phyloP scores from a whole-genome alignment of 2,797 vertebrate species.

The Lepidocolaptes lacrymiger region DNA sequence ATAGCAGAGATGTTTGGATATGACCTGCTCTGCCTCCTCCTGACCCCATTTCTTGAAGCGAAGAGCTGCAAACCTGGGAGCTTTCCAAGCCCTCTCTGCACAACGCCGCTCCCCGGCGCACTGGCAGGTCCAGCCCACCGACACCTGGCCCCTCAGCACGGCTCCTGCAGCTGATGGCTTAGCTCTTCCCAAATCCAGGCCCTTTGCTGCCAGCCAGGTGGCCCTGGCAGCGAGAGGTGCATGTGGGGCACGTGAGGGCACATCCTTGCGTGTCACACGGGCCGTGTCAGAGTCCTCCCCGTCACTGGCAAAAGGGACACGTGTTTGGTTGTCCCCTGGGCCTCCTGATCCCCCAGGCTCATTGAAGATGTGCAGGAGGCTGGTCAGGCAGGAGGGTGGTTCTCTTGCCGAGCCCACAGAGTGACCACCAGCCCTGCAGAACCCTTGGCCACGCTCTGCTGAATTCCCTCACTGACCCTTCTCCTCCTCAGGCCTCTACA shows the following conservation, averaged over 20 bases:
- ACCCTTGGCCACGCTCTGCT: not conserved
- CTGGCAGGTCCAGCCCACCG: not conserved
- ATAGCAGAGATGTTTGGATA: not conserved
- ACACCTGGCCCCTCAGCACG: constrained; percentile 37
- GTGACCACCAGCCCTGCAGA: not conserved
- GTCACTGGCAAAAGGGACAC: rapidly evolving
- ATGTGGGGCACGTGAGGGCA: not conserved
- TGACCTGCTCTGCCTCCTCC: not conserved
- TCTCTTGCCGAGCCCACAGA: rapidly evolving
- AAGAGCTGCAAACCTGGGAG: not conserved
- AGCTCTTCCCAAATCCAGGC: not conserved
- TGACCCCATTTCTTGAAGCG: not conserved
- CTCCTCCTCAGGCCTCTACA: constrained; percentile 84
- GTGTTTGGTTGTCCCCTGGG: rapidly evolving
- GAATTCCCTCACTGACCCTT: not conserved
- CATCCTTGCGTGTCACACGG: rapidly evolving
- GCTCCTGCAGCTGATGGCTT: constrained; percentile 18
- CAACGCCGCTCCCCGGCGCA: not conserved
- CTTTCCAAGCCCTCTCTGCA: not conserved
- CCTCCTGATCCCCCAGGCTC: not conserved
- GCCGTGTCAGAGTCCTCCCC: not conserved
- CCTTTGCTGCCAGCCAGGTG: not conserved
- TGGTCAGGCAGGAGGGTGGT: not conserved
- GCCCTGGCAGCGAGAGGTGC: not conserved
- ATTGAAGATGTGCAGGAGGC: not conserved